These are phyloP conservation scores for Botia kubotai DNA, from an alignment of 2,797 vertebrate species.

Conservation along the genomic window DNA sequence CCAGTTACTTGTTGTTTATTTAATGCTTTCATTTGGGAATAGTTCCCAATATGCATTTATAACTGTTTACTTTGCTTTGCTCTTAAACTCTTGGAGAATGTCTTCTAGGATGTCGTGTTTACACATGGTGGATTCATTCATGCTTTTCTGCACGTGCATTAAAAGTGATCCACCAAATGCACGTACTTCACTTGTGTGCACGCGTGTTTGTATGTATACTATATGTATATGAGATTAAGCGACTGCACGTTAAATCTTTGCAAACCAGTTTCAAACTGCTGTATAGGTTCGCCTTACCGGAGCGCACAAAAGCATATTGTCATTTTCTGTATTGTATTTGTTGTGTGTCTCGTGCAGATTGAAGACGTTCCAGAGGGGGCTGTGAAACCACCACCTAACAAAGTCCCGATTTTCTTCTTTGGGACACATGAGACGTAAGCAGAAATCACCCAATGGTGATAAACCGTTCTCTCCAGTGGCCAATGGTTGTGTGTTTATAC, in stretches of 20 bases:
- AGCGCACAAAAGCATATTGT: not conserved
- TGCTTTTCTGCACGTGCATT: not conserved
- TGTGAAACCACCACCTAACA: constrained; percentile 97
- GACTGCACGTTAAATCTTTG: not conserved
- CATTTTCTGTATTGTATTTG: not conserved
- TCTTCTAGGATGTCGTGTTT: not conserved
- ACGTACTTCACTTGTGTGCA: not conserved
- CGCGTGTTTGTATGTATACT: no score
- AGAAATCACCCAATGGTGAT: not conserved
- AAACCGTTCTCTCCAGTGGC: not conserved
- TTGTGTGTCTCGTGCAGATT: constrained; percentile 79
- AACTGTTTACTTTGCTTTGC: rapidly evolving
- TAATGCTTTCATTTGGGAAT: not conserved
- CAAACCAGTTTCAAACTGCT: no score
- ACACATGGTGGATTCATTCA: not conserved
- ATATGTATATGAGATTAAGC: not conserved
- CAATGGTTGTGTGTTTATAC: not conserved
- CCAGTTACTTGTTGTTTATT: not conserved
- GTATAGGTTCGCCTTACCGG: not conserved
- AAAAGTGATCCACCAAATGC: no score
- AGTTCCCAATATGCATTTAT: not conserved
- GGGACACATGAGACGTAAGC: constrained; percentile 99
- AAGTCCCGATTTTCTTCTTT: constrained; percentile 99
- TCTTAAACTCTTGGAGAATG: not conserved
- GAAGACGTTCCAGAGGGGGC: constrained; percentile 96